These are phyloP conservation scores for Eupeodes luniger DNA, from an alignment of 2,888 invertebrate species.

Conservation along the genomic window DNA sequence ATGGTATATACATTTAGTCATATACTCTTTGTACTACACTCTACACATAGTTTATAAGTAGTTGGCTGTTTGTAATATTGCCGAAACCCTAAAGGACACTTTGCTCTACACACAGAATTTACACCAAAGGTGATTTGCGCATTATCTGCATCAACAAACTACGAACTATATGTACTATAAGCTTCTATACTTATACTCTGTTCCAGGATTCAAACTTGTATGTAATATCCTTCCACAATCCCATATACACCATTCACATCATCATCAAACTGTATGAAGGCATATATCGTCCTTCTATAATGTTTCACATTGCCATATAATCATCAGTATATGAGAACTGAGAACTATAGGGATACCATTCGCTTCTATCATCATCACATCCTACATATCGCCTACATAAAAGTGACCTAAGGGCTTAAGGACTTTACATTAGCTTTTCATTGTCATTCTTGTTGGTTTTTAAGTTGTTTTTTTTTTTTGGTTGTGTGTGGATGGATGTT, in stretches of 20 bases:
- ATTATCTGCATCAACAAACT: constrained; percentile 69
- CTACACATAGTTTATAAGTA: not conserved
- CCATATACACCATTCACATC: constrained; percentile 1
- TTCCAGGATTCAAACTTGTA: not conserved
- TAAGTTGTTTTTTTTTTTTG: not conserved
- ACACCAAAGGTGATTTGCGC: constrained; percentile 71
- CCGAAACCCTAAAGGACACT: constrained; percentile 47
- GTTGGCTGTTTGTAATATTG: constrained; percentile 38
- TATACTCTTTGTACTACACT: not conserved
- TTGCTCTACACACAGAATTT: constrained; percentile 49
- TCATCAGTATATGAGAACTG: not conserved
- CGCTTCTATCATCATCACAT: not conserved
- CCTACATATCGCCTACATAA: not conserved
- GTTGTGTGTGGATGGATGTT: too few species aligned
- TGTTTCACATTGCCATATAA: constrained; percentile 15
- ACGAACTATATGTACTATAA: not conserved
- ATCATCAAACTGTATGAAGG: constrained; percentile 4
- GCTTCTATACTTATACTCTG: not conserved
- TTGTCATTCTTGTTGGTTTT: constrained; percentile 31
- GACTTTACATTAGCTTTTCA: constrained; percentile 60
- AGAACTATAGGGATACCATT: not conserved
- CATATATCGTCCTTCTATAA: constrained; percentile 1
- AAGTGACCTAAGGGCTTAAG: constrained; percentile 57
- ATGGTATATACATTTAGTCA: constrained; percentile 17
- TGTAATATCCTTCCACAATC: constrained; percentile 4